Conservation (phyloP, 2,888 invertebrate species). For the Sinentomon sp. region DNA sequence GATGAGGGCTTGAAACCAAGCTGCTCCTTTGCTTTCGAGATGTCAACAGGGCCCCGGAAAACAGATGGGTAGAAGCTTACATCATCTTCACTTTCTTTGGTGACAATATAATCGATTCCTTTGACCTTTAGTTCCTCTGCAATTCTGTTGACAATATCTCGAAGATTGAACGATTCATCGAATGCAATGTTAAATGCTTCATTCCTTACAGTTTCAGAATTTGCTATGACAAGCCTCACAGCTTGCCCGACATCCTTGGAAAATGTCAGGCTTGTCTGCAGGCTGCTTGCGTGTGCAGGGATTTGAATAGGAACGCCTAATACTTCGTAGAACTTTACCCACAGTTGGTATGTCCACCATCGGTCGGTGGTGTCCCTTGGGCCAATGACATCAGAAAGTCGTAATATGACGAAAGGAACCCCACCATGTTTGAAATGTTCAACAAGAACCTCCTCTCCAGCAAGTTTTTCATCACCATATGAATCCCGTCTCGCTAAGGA, state of each 20-base stretch:
- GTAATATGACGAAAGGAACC: constrained; percentile 20
- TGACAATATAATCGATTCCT: constrained; percentile 10
- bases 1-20: constrained; percentile 21
- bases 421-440: constrained; percentile 16
- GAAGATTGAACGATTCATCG: constrained; percentile 19
- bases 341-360: constrained; percentile 24
- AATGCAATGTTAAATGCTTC: constrained; percentile 22
- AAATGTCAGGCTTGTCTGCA: constrained; percentile 22
- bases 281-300: constrained; percentile 17
- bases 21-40: constrained; percentile 18
- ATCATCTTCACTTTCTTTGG: constrained; percentile 12
- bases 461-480: constrained; percentile 22
- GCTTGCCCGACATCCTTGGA: constrained; percentile 22
- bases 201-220: constrained; percentile 15
- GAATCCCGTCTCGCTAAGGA: constrained; percentile 18
- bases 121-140: constrained; percentile 13
- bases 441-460: constrained; percentile 21
- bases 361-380: constrained; percentile 23
- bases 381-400: constrained; percentile 24
- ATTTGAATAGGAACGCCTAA: constrained; percentile 17
- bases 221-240: constrained; percentile 17
- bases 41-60: constrained; percentile 20
- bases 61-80: constrained; percentile 22
- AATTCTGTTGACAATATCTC: constrained; percentile 18
- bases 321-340: constrained; percentile 19